Conservation (phyloP, 2,113 vertebrate species). For the Myotis yumanensis region DNA sequence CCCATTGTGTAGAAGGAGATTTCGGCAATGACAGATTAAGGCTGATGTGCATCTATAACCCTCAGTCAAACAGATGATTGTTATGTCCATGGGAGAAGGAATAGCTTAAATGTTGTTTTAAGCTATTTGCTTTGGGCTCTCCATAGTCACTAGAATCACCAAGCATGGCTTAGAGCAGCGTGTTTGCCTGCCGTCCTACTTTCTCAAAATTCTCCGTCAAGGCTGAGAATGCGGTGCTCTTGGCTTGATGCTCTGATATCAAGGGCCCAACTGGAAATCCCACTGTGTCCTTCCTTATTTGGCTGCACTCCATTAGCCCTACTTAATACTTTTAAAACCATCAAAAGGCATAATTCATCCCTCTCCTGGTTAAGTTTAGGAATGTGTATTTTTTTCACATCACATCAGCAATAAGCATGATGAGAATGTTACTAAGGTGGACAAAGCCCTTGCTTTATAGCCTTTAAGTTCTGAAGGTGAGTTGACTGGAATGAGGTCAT, state of each 20-base stretch:
- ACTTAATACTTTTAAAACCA: not conserved
- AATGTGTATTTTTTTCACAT: not conserved
- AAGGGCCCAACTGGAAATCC: not conserved
- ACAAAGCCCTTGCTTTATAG: not conserved
- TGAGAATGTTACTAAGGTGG: slow-evolving; percentile 22
- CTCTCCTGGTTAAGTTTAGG: not conserved
- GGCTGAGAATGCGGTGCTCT: not conserved
- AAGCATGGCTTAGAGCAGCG: not conserved
- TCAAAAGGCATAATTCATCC: not conserved
- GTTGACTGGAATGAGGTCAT: not conserved
- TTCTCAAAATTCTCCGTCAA: not conserved
- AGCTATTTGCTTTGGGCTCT: not conserved
- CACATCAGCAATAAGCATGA: not conserved
- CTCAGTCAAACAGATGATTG: slow-evolving; percentile 32
- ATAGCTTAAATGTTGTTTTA: not conserved
- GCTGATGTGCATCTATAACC: slow-evolving; percentile 50
- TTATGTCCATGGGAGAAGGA: slow-evolving; percentile 4
- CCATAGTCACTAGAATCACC: not conserved
- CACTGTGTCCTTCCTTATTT: not conserved
- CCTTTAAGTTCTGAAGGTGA: not conserved
- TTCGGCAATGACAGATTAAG: slow-evolving; percentile 54
- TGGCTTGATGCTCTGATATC: not conserved
- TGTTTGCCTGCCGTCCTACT: not conserved
- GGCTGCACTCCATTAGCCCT: not conserved
- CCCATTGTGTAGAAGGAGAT: slow-evolving; percentile 50